These are phyloP conservation scores for Lycaena phlaeas DNA, from an alignment of 2,888 invertebrate species.

Conservation along the genomic window DNA sequence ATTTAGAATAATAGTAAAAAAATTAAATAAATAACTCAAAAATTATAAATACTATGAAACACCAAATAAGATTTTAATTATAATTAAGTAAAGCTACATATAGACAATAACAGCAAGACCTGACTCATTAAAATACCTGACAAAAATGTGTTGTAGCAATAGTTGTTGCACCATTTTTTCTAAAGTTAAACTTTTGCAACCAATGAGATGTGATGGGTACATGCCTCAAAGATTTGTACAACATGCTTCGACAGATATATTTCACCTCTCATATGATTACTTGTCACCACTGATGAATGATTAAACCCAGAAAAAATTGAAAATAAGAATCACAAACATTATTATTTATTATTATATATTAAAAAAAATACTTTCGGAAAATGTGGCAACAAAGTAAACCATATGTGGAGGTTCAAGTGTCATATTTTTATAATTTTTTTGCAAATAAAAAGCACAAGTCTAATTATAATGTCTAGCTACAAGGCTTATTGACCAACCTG, in stretches of 20 bases:
- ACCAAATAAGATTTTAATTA: too few relatives aligned
- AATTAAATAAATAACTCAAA: too few relatives aligned
- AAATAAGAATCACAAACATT: neutral
- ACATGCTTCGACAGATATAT: constrained; percentile 42
- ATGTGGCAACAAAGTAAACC: constrained; percentile 48
- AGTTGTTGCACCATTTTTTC: constrained; percentile 41
- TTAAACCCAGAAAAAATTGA: constrained; percentile 46
- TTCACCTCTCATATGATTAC: constrained; percentile 39
- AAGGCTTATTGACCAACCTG: constrained; percentile 39
- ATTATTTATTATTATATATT: too few relatives aligned
- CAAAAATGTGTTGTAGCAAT: constrained; percentile 54
- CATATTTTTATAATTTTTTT: neutral
- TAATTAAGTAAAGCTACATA: constrained; percentile 5
- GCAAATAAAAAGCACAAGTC: too few relatives aligned
- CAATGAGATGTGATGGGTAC: constrained; percentile 33
- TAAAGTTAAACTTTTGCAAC: constrained; percentile 38
- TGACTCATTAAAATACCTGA: constrained; percentile 41
- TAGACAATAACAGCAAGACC: constrained; percentile 10
- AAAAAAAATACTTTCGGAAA: neutral
- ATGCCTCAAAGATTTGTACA: constrained; percentile 40
- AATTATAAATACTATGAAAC: too few relatives aligned
- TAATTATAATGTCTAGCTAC: constrained; percentile 12
- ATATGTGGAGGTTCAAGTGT: constrained; percentile 43
- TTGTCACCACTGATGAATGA: constrained; percentile 50
- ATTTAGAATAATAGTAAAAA: too few relatives aligned